Percentiles rank a stretch among this genome's conserved stretches.
These are phyloP conservation scores for Tipula helvola DNA, from an alignment of 2,888 invertebrate species.

Conservation along the genomic window DNA sequence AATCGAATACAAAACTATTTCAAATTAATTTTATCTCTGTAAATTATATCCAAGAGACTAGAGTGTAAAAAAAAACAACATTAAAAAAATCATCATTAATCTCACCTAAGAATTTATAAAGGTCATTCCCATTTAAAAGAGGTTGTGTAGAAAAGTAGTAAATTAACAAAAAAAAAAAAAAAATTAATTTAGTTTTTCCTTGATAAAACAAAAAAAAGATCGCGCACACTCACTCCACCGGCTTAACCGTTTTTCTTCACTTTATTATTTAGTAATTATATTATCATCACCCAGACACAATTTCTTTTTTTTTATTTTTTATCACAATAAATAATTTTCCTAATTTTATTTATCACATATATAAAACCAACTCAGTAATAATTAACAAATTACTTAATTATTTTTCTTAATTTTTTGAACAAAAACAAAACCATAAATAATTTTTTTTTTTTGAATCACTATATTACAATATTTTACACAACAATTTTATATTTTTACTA, in stretches of 20 bases:
- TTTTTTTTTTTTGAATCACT: background rate
- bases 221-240: background rate
- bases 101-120: background rate
- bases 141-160: background rate
- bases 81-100: background rate
- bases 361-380: background rate
- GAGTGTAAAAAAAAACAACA: background rate
- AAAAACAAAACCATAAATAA: background rate
- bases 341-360: background rate
- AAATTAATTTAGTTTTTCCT: background rate
- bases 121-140: conserved; percentile 4
- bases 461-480: background rate
- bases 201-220: background rate
- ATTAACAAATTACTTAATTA: background rate
- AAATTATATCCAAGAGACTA: background rate
- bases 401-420: background rate
- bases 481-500: background rate
- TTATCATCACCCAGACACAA: background rate
- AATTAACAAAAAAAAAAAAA: background rate
- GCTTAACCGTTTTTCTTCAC: background rate
- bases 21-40: background rate
- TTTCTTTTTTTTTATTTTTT: background rate
- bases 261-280: background rate
- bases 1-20: background rate
- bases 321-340: background rate